Percentiles rank a stretch among this genome's conserved stretches.
Evolutionary conservation across 1,140 invertebrate genomes (phyloP).

Genomic region (Calliphora vicina): DNA sequence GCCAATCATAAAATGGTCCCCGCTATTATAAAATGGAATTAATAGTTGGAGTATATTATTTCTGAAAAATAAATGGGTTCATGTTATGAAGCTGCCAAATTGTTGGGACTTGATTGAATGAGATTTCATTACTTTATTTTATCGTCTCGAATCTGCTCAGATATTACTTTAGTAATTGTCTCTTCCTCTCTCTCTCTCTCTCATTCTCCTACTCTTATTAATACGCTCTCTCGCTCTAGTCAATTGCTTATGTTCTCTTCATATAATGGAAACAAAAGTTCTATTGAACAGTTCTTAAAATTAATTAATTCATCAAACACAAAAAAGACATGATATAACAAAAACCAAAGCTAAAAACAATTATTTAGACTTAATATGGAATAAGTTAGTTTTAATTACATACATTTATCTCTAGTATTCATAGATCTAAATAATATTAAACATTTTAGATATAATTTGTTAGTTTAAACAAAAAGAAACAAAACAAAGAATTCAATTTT

Average conservation of each 20-base stretch:
- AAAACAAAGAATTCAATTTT: background rate
- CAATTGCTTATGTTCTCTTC: background rate
- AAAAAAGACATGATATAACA: conserved; percentile 17
- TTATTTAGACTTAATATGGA: conserved; percentile 1
- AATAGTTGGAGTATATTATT: no score
- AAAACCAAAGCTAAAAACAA: conserved; percentile 27
- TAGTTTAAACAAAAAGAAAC: background rate
- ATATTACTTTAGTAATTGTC: background rate
- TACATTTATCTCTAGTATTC: background rate
- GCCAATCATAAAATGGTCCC: background rate
- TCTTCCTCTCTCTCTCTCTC: no score
- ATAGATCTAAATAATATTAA: background rate
- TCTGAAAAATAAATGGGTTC: no score
- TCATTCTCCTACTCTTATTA: background rate
- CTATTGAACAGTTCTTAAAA: background rate
- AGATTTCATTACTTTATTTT: no score
- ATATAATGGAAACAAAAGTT: background rate
- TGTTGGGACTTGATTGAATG: no score
- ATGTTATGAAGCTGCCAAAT: background rate
- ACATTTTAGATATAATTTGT: background rate
- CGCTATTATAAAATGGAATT: background rate
- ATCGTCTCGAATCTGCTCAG: background rate
- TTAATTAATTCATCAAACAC: background rate
- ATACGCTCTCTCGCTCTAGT: background rate
- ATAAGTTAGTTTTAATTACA: background rate